These are phyloP conservation scores for Dasyprocta punctata DNA, from an alignment of 2,113 vertebrate genomes.

Conservation along the genomic window DNA sequence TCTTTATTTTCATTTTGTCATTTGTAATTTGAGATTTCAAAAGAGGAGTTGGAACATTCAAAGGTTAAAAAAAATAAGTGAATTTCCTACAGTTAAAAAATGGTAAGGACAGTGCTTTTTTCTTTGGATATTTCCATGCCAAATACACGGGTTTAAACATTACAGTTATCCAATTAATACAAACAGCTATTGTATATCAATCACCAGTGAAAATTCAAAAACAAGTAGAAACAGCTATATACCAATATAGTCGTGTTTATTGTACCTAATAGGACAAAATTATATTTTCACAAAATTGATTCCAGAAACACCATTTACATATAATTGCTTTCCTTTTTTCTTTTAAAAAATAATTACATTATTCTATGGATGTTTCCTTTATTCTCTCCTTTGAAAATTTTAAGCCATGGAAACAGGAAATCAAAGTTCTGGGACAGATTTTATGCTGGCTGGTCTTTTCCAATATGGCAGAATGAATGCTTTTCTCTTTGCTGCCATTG, in stretches of 20 bases:
- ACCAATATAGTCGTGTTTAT: neutral
- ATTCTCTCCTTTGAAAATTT: neutral
- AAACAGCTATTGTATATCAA: neutral
- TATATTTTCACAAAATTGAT: neutral
- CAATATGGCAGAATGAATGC: neutral
- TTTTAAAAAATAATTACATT: neutral
- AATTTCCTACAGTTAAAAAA: neutral
- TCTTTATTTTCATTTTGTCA: neutral
- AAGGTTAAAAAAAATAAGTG: neutral
- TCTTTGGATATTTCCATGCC: rapidly evolving
- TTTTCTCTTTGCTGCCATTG: neutral
- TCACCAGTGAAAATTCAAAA: neutral
- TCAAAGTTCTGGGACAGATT: neutral
- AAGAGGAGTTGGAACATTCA: neutral
- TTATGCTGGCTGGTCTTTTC: conserved; percentile 29
- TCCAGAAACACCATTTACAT: neutral
- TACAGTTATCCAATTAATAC: too few relatives aligned
- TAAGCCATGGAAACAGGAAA: neutral
- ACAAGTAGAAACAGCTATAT: too few relatives aligned
- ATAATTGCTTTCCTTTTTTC: neutral
- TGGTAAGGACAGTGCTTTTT: neutral
- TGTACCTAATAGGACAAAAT: neutral
- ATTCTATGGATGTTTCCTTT: neutral
- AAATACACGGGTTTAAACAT: neutral
- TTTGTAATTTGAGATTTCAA: neutral